phyloP scores from a whole-genome alignment of 2,797 vertebrate genomes.

The Melanotaenia maccullochi region DNA sequence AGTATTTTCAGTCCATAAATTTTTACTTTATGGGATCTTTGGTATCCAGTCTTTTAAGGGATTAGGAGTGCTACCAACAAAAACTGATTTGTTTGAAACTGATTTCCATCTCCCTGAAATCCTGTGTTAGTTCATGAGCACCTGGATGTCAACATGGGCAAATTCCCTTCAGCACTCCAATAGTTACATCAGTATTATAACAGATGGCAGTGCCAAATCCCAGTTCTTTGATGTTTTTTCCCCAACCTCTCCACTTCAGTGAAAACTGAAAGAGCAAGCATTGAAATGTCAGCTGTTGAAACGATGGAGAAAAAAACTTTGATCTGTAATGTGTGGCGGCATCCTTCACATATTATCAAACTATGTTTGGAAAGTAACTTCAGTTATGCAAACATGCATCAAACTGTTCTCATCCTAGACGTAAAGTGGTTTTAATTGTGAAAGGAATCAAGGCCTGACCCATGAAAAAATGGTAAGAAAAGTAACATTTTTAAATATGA shows the following conservation, averaged over 20 bases:
- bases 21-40: neutral
- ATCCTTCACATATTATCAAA: neutral
- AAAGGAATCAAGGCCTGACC: no score
- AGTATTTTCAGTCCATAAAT: neutral
- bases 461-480: no score
- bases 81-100: conserved; percentile 19
- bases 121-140: conserved; percentile 23
- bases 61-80: conserved; percentile 10
- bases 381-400: neutral
- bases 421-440: no score
- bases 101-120: conserved; percentile 17
- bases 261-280: neutral
- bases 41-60: neutral
- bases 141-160: conserved; percentile 20
- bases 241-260: neutral
- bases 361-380: neutral
- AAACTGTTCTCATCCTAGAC: no score
- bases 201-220: conserved; percentile 12
- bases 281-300: conserved; percentile 28
- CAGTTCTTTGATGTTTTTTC: conserved; percentile 12
- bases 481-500: no score
- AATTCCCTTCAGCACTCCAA: conserved; percentile 28
- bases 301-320: neutral
- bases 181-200: conserved; percentile 32
- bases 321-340: neutral